Evolutionary conservation across 2,888 invertebrate species (phyloP).

Genomic region (Neoitamus cyanurus): DNA sequence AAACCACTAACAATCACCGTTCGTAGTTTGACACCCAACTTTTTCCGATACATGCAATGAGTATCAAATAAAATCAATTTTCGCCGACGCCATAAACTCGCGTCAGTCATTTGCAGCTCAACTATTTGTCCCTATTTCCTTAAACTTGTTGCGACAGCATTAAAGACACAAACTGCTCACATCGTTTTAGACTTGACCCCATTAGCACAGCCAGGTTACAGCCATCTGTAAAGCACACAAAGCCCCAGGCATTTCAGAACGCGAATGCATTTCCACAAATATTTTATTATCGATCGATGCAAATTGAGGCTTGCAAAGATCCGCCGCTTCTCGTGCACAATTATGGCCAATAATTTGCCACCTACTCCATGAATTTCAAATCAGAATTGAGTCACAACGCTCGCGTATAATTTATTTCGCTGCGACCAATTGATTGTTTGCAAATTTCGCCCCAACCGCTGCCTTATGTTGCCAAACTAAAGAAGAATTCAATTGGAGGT

Average conservation of each 20-base stretch:
- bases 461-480: conserved; percentile 7
- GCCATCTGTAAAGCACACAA: background rate
- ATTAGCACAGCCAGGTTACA: background rate
- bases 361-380: conserved; percentile 43
- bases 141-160: background rate
- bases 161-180: background rate
- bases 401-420: conserved; percentile 24
- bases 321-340: conserved; percentile 16
- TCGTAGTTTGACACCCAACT: too few species aligned
- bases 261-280: conserved; percentile 4
- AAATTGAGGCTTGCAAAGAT: conserved; percentile 9
- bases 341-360: conserved; percentile 38
- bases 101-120: background rate
- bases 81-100: background rate
- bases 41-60: too few species aligned
- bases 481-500: conserved; percentile 34
- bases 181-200: background rate
- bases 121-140: background rate
- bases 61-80: too few species aligned
- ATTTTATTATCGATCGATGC: conserved; percentile 35
- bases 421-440: conserved; percentile 38
- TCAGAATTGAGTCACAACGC: conserved; percentile 37
- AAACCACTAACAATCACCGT: too few species aligned
- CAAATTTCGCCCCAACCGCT: conserved; percentile 20
- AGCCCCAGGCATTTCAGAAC: background rate